Percentiles rank a stretch among this genome's conserved stretches.
Evolutionary conservation across 2,797 vertebrate genomes (phyloP).

Genomic region (Rhabdomys pumilio): DNA sequence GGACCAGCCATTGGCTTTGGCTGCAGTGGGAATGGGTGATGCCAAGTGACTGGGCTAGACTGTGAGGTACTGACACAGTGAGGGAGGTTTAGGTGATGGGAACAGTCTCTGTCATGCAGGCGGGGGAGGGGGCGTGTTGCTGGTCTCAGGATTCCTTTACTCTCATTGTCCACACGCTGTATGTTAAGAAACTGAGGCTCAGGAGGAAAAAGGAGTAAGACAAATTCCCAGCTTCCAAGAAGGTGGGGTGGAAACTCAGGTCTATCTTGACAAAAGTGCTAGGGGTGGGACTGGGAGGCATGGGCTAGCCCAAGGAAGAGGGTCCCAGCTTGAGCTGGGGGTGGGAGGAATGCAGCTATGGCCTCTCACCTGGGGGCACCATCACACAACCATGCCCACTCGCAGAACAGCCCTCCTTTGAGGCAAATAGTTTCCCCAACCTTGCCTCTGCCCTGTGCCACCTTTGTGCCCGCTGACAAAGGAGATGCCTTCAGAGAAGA

Average conservation of each 20-base stretch:
- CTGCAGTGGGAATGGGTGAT: background rate
- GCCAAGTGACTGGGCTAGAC: slow-evolving; percentile 38
- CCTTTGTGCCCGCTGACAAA: background rate
- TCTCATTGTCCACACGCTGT: background rate
- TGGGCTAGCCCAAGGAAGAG: background rate
- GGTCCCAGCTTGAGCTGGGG: background rate
- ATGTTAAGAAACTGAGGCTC: background rate
- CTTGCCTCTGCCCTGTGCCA: slow-evolving; percentile 20
- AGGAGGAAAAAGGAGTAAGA: background rate
- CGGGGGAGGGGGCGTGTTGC: background rate
- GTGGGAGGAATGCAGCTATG: background rate
- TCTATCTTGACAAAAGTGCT: background rate
- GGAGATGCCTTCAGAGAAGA: slow-evolving; percentile 73
- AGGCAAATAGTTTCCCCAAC: slow-evolving; percentile 26
- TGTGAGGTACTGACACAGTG: background rate
- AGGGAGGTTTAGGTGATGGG: fast-evolving
- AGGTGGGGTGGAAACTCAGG: background rate
- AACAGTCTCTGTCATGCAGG: background rate
- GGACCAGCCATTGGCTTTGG: slow-evolving; percentile 34
- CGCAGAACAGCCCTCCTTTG: slow-evolving; percentile 22
- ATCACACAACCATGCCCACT: background rate
- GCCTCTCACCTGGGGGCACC: background rate
- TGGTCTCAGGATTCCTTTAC: background rate
- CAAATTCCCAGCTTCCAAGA: background rate
- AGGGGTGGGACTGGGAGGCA: background rate